Evolutionary conservation across 2,797 vertebrate genomes (phyloP).

Genomic region (Rhinatrema bivittatum): DNA sequence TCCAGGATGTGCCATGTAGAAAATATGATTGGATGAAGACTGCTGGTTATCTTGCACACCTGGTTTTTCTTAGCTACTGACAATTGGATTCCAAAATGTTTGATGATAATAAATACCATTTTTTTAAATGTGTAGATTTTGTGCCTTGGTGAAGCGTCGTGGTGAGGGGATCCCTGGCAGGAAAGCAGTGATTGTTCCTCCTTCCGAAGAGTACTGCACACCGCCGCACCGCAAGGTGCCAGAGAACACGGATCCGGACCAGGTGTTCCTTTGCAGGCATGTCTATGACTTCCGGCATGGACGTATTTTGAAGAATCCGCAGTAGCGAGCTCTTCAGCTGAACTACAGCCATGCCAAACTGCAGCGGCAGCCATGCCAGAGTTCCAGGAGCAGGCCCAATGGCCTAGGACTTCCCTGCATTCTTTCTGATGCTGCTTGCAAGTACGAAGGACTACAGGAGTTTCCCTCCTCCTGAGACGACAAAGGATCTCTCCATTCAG

Average conservation of each 20-base stretch:
- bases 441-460: conserved; percentile 11
- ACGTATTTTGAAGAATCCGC: conserved; percentile 95
- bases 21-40: too few species aligned
- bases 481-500: neutral
- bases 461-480: conserved; percentile 9
- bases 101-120: too few species aligned
- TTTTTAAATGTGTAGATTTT: too few species aligned
- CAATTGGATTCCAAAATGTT: too few species aligned
- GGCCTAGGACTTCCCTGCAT: neutral
- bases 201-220: conserved; percentile 74
- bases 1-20: too few species aligned
- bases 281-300: conserved; percentile 97
- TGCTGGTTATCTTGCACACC: too few species aligned
- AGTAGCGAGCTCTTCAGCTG: conserved; percentile 55
- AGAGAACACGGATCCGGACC: conserved; percentile 82
- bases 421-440: conserved; percentile 9
- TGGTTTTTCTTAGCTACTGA: too few species aligned
- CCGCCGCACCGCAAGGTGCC: conserved; percentile 92
- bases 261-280: conserved; percentile 96
- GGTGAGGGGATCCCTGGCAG: conserved; percentile 78
- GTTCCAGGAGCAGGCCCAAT: neutral
- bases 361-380: neutral
- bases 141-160: conserved; percentile 96
- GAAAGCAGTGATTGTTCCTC: conserved; percentile 78
- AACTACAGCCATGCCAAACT: neutral